These are phyloP conservation scores for Ctenicera cuprea DNA, from an alignment of 2,888 invertebrate species.

Conservation along the genomic window DNA sequence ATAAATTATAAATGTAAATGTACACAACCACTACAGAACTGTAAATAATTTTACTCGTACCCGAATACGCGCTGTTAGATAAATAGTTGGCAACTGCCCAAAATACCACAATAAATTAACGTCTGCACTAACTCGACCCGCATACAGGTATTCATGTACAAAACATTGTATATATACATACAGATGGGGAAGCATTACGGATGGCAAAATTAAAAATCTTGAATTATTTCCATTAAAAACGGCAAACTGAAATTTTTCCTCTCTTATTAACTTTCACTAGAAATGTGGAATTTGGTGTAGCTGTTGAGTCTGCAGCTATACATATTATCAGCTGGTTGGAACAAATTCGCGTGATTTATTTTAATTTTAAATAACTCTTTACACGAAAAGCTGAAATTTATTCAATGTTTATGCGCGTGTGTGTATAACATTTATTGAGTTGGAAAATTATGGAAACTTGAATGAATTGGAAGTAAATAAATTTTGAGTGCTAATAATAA, in stretches of 20 bases:
- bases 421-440: no score
- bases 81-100: constrained; percentile 54
- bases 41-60: constrained; percentile 52
- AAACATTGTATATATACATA: constrained; percentile 37
- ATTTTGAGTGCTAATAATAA: no score
- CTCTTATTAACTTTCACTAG: not conserved
- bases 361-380: not conserved
- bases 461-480: no score
- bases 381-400: no score
- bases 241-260: not conserved
- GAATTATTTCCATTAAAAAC: constrained; percentile 12
- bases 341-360: no score
- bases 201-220: constrained; percentile 11
- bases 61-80: constrained; percentile 51
- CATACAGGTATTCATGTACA: constrained; percentile 54
- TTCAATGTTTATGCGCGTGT: no score
- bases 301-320: not conserved
- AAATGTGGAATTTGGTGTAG: not conserved
- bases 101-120: constrained; percentile 57
- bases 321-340: no score
- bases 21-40: constrained; percentile 50
- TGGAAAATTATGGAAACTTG: no score
- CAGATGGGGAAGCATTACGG: not conserved
- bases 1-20: constrained; percentile 45
- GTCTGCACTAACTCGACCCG: constrained; percentile 54